Evolutionary conservation across 2,888 invertebrate genomes (phyloP).

Genomic region (Eilema caniola): DNA sequence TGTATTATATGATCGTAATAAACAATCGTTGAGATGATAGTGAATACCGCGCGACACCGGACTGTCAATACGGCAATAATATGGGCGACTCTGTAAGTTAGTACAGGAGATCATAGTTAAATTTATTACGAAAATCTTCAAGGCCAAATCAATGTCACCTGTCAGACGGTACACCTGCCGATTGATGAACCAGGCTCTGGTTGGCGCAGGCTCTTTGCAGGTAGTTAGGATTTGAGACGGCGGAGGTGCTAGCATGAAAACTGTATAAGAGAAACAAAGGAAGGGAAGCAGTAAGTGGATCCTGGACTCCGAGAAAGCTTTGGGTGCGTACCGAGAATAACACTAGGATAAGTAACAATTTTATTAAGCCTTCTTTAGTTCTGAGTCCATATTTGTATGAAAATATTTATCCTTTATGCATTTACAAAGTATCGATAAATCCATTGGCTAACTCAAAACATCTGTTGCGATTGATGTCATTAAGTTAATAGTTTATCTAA

Average conservation of each 20-base stretch:
- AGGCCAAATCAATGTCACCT: background rate
- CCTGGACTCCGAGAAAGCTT: no score
- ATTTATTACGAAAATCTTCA: background rate
- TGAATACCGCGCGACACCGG: conserved; percentile 51
- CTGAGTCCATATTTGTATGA: background rate
- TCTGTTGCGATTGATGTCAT: background rate
- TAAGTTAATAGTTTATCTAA: background rate
- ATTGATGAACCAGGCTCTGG: background rate
- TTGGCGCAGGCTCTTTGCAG: no score
- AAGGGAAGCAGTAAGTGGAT: background rate
- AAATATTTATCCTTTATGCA: background rate
- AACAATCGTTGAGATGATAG: conserved; percentile 51
- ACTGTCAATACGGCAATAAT: conserved; percentile 43
- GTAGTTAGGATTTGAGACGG: background rate
- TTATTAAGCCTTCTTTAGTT: no score
- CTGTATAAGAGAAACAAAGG: no score
- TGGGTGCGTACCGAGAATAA: no score
- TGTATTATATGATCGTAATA: conserved; percentile 43
- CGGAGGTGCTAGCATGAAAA: no score
- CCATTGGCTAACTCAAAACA: background rate
- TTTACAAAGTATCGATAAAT: background rate
- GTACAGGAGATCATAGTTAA: conserved; percentile 32
- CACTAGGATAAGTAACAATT: no score
- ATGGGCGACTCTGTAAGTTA: conserved; percentile 32
- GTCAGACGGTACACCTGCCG: no score